phyloP scores from a whole-genome alignment of 2,797 vertebrate species.

The Ceryle rudis region DNA sequence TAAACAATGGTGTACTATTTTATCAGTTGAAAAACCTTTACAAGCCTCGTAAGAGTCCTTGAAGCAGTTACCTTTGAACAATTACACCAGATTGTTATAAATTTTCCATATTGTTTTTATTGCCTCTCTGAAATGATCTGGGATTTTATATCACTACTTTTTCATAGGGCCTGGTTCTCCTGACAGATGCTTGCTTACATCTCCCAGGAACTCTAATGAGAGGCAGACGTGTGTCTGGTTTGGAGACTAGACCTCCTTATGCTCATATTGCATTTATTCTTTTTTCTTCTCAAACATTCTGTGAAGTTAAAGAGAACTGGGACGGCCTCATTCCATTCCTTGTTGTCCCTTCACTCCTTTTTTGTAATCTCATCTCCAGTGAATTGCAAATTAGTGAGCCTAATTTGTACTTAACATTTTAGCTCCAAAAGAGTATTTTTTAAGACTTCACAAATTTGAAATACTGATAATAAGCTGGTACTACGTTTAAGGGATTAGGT shows the following conservation, averaged over 20 bases:
- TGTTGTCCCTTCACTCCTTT: neutral
- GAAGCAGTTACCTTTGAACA: constrained; percentile 42
- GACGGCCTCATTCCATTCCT: neutral
- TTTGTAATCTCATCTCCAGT: fast-evolving
- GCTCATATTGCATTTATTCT: neutral
- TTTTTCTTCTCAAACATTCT: neutral
- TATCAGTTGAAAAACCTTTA: neutral
- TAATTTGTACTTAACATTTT: neutral
- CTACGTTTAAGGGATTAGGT: neutral
- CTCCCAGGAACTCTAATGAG: constrained; percentile 42
- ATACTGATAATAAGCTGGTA: neutral
- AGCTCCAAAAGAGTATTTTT: neutral
- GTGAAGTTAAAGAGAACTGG: neutral
- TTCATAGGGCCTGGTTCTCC: constrained; percentile 7
- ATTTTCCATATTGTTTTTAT: constrained; percentile 67
- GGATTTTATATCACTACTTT: constrained; percentile 11
- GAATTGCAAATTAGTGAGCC: neutral
- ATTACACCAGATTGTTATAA: constrained; percentile 7
- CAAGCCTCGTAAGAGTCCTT: neutral
- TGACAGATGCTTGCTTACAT: constrained; percentile 33
- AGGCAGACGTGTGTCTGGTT: constrained; percentile 31
- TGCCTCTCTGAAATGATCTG: constrained; percentile 28
- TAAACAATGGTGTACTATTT: neutral
- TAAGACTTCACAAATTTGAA: neutral
- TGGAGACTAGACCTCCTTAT: neutral